Base-by-base conservation (phyloP, 2,888 invertebrate species). In the Lobophora halterata region DNA sequence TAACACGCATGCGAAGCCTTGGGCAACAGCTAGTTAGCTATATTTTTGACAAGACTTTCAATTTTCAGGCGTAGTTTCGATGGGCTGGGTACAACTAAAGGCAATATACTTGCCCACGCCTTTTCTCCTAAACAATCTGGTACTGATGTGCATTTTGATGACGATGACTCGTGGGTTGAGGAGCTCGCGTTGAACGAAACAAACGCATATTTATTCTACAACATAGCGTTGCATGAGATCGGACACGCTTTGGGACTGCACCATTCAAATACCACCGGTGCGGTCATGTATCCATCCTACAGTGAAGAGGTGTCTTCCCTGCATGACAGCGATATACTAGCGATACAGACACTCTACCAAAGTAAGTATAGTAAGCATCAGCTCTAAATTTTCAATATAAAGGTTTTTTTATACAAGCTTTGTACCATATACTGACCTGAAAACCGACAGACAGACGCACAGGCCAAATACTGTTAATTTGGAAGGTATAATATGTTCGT, bases 241-340 rank as follows among this genome's bases (percentile, higher is more conserved):
- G 32, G 32, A 8, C 32, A 32, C 17, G 11, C 24, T 10, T n/a
- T 32, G 6, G 32, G 32, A 4, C 5, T 32, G 11, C n/a, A 12
- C 2, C 24, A 32, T 17, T 9, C 17, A 3, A 2, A 24, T 6
- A 17, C 17, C 5, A 1, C n/a, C n/a, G 0, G 11, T n/a, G 5
- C 32, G 1, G 20, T 32, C 11, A 32, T 32, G 32, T 32, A 32
- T 8, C n/a, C 5, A n/a, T 5, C 0, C 8, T n/a, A 23, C 8
- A 31, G 23, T 7, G 6, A 16, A 4, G 13, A 24, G 11, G 24
- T 24, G 4, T 7, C 10, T 10, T 6, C 9, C 2, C 11, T 32
- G 11, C 2, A 3, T 11, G 1, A 1, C 6, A 3, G 4, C n/a
- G 32, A 32, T 7, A 23, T 16, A 10, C n/a, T n/a, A n/a, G n/a